Evolutionary conservation across 92 coral and sea anemone species (phyloP), one percentile per base, ranked within the genome.

Genomic region (Parazoanthus swiftii): DNA sequence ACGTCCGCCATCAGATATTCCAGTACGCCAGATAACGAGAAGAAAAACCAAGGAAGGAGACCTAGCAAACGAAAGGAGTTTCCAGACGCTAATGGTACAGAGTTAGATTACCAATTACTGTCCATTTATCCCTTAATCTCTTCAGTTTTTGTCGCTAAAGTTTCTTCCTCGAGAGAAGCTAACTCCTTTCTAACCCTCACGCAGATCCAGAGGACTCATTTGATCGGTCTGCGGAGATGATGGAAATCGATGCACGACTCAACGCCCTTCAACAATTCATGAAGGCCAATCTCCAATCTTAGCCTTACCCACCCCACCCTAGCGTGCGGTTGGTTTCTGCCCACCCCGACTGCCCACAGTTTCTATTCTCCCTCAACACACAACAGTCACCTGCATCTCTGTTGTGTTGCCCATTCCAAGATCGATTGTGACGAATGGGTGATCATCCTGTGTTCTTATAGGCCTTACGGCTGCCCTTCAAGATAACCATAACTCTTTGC

Each of bases 171-270:
- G 37, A 48, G 83, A 48, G 70, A 25, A 26, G 9, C 67, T 79
- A 79, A 33, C 42, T 25, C 42, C 20, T 81, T 42, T 66, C 56
- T 65, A 67, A 6, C 16, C 63, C 72, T 84, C 67, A 15, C 15
- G 15, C 66, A 84, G 87, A 71, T 42, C 90, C 80, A 20, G 89
- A 91, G 42, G 95, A 94, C 15, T 97, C 99, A 1, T 92, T 97
- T 9, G 90, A 97, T 85, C 93, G 98, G 18, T 97, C 99, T 48
- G 99, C 96, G 42, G 99, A 97, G 76, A 97, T 97, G 97, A 91
- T 96, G 93, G 99, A 97, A 85, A 97, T 97, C 77, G 99, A 97
- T 73, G 99, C 98, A 37, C 94, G 99, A 67, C 89, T 97, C 14
- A 95, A 94, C 72, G 99, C 99, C 29, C 85, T 97, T 15, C 99